Conservation (phyloP, 1,140 invertebrate species). For the Drosophila kurseongensis region DNA sequence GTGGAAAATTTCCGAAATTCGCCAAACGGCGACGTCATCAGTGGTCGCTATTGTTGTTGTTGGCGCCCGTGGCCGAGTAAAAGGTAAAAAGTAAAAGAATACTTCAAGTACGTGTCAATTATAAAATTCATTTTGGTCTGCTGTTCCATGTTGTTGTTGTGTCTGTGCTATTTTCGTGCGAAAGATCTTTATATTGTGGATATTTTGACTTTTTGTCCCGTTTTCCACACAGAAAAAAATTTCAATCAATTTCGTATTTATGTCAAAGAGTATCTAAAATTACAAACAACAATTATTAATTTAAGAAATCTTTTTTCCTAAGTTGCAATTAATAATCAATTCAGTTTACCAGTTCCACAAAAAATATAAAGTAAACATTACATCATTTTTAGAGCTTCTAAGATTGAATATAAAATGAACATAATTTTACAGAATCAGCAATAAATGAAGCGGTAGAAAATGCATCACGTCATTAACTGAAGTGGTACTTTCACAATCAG, state of each 20-base stretch:
- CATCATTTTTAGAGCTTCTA: too few relatives aligned
- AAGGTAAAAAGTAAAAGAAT: conserved; percentile 57
- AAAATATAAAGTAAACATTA: too few relatives aligned
- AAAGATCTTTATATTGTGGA: conserved; percentile 51
- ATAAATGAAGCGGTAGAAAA: too few relatives aligned
- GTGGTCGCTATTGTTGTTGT: conserved; percentile 39
- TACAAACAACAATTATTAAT: too few relatives aligned
- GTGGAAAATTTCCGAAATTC: conserved; percentile 72
- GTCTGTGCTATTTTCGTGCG: conserved; percentile 47
- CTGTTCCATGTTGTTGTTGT: conserved; percentile 14
- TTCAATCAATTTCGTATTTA: background rate
- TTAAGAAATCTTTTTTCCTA: too few relatives aligned
- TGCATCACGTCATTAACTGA: too few relatives aligned
- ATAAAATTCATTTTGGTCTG: conserved; percentile 53
- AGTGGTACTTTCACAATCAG: too few relatives aligned
- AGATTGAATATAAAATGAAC: too few relatives aligned
- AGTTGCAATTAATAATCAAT: too few relatives aligned
- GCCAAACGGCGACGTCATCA: conserved; percentile 40
- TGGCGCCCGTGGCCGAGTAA: conserved; percentile 39
- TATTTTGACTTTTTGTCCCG: conserved; percentile 44
- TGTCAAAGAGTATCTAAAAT: background rate
- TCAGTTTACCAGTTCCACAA: too few relatives aligned
- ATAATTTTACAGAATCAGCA: too few relatives aligned
- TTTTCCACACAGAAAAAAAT: background rate
- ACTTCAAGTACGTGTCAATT: conserved; percentile 75